Evolutionary conservation across 2,888 invertebrate species (phyloP).

Genomic region (Alsophila aescularia): DNA sequence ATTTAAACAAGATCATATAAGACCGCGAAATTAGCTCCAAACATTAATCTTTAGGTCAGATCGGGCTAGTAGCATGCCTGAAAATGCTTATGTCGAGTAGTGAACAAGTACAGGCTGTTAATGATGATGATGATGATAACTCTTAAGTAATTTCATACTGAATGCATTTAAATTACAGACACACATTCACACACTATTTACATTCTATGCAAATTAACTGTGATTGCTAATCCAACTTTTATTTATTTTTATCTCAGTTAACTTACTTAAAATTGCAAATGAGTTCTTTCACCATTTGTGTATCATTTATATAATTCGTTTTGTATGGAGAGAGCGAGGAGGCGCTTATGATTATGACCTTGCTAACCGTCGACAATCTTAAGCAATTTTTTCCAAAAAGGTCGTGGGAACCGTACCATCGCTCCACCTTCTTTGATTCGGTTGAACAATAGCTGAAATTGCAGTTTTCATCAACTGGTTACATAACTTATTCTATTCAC

Average conservation of each 20-base stretch:
- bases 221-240: neutral
- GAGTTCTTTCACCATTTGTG: neutral
- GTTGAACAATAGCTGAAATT: slow-evolving; percentile 12
- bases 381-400: slow-evolving; percentile 9
- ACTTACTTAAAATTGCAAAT: neutral
- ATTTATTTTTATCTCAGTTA: neutral
- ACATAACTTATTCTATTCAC: neutral
- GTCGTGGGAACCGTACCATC: slow-evolving; percentile 11
- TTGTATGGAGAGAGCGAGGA: neutral
- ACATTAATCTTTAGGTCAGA: too few relatives aligned
- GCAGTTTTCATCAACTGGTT: neutral
- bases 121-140: too few relatives aligned
- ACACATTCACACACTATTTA: too few relatives aligned
- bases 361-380: neutral
- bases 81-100: too few relatives aligned
- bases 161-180: neutral
- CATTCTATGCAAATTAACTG: neutral
- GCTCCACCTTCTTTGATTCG: slow-evolving; percentile 13
- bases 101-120: too few relatives aligned
- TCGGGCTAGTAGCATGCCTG: too few relatives aligned
- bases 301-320: neutral
- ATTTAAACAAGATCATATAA: too few relatives aligned
- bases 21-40: too few relatives aligned
- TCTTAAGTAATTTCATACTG: too few relatives aligned
- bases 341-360: slow-evolving; percentile 13